Evolutionary conservation across 1,140 invertebrate species (phyloP), one percentile per base, ranked within the genome.

Genomic region (Dysdera silvatica): DNA sequence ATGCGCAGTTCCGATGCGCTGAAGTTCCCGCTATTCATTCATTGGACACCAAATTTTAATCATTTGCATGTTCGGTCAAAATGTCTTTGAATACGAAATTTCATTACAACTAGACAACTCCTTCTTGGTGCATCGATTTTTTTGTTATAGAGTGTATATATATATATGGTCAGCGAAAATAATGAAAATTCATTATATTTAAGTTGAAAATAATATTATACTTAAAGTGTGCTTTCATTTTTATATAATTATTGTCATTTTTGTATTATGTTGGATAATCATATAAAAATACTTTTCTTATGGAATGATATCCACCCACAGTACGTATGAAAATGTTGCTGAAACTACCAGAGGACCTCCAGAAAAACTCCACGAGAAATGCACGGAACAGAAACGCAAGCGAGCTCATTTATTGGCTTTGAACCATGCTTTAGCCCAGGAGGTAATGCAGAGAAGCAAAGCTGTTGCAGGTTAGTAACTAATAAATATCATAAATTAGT

Each of bases 361-460:
- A 47, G 61, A 68, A 58, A 68, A 40, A 29, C 48, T 56, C 49
- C 81, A 79, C 61, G 77, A 79, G 51, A 81, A 88, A 73, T 81
- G 87, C 32, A 83, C 80, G 28, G 87, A 87, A 70, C 89, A 93
- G 71, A 92, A 91, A 75, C 81, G 85, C 64, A 87, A 91, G 71
- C 80, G 90, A 32, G 88, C 92, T 71, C 88, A 92, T 74, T 80
- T 94, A 68, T 78, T 95, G 41, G 87, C 89, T 71, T 80, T 95
- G 58, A 91, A 91, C 79, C 90, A 93, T 77, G 89, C 91, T 69
- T 77, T 95, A 65, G 91, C 90, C n/a, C 85, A 88, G 72, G 88
- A 95, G 81, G 91, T 94, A 58, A 93, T 91, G 80, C 87, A 91
- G 75, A 90, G 89, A 79, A 93, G 88, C 78, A 91, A 91, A 81